Conservation (phyloP, 1,140 invertebrate genomes). For the Neoseiulus cucumeris region DNA sequence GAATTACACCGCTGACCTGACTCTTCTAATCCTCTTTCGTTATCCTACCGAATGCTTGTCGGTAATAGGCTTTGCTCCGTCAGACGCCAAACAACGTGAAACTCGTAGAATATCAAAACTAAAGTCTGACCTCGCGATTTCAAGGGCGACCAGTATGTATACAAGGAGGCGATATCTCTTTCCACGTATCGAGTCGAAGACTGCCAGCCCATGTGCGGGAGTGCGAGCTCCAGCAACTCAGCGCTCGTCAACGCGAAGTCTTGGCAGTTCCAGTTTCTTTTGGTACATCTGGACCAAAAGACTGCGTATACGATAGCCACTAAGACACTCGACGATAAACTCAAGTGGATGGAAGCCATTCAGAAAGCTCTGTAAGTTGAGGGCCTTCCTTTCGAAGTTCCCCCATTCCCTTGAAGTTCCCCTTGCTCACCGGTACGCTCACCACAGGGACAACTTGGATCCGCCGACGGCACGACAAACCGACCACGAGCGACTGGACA, state of each 20-base stretch:
- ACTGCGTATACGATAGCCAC: conserved; percentile 74
- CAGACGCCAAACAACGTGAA: no score
- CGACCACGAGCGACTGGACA: conserved; percentile 56
- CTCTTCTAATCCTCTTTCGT: no score
- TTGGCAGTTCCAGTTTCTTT: conserved; percentile 20
- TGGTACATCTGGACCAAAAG: conserved; percentile 57
- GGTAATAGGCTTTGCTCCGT: no score
- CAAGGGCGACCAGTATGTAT: conserved; percentile 76
- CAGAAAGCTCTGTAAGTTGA: conserved; percentile 61
- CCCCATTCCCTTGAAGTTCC: background rate
- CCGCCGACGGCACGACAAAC: conserved; percentile 51
- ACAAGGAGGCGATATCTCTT: conserved; percentile 60
- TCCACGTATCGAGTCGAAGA: conserved; percentile 72
- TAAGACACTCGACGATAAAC: conserved; percentile 61
- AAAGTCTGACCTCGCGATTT: background rate
- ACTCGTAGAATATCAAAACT: no score
- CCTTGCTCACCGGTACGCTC: background rate
- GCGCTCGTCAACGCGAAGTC: conserved; percentile 23
- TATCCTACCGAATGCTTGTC: no score
- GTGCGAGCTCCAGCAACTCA: background rate
- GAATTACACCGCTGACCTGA: no score
- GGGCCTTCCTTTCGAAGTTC: background rate
- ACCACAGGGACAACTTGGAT: conserved; percentile 59
- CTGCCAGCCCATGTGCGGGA: conserved; percentile 21
- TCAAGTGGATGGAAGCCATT: conserved; percentile 77